Percentiles rank a stretch among this genome's conserved stretches.
Conservation (phyloP, 1,140 invertebrate species). For the Zaprionus taronus region DNA sequence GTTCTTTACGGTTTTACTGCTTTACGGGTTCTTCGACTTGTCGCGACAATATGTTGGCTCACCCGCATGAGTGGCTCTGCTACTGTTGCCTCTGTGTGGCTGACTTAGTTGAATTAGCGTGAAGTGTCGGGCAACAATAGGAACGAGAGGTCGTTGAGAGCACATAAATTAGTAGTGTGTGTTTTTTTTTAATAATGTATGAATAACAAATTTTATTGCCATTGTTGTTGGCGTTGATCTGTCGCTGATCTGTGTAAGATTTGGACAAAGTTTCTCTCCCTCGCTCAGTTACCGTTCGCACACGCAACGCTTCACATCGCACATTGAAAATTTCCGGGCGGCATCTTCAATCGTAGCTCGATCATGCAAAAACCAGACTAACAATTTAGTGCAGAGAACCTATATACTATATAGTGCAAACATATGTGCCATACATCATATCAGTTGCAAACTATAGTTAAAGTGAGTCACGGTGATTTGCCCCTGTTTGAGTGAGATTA, state of each 20-base stretch:
- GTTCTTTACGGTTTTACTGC: not conserved
- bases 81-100: no score
- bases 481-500: not conserved
- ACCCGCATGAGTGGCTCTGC: slow-evolving; percentile 12
- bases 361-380: not conserved
- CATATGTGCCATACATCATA: slow-evolving; percentile 1
- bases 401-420: not conserved
- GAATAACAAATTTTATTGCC: slow-evolving; percentile 41
- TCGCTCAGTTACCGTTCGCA: slow-evolving; percentile 11
- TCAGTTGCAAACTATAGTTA: not conserved
- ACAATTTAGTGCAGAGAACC: not conserved
- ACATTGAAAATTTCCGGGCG: slow-evolving; percentile 1
- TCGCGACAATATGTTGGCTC: slow-evolving; percentile 13
- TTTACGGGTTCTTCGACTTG: not conserved
- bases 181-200: slow-evolving; percentile 47
- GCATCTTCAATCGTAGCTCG: not conserved
- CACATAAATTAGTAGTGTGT: slow-evolving; percentile 64
- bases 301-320: slow-evolving; percentile 19
- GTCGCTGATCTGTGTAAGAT: slow-evolving; percentile 18
- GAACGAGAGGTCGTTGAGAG: slow-evolving; percentile 43
- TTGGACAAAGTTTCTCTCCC: slow-evolving; percentile 5
- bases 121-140: slow-evolving; percentile 46
- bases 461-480: slow-evolving; percentile 1
- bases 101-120: slow-evolving; percentile 21
- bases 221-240: slow-evolving; percentile 27